Base-by-base conservation (phyloP, 2,888 invertebrate species). In the Cheiracanthium punctorium region DNA sequence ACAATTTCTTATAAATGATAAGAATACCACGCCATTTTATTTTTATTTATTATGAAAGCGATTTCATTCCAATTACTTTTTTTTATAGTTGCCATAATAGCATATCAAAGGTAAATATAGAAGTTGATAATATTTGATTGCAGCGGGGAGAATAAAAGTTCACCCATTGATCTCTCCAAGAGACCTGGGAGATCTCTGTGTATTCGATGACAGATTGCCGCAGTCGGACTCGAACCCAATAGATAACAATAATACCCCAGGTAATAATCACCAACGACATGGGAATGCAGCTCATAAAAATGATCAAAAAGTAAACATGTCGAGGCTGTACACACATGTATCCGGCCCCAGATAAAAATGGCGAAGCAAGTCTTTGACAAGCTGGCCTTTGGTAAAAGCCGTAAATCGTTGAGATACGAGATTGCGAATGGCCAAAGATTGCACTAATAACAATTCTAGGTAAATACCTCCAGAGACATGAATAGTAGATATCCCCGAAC, bases 191-290 rank as follows among this genome's bases (percentile, higher is more conserved):
- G 58, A 69, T 69, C 69, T 69, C 20, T 24, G 32, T 33, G 73
- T 67, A 52, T 77, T 52, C 69, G 79, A 79, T 79, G 84, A 84
- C 79, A 84, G 84, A 84, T 84, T 84, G 84, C 84, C 41, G 84
- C 79, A 84, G 79, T 84, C 69, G 84, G 67, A 69, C 81, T 69
- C 81, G 81, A 84, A 84, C 84, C 58, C 79, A 48, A 84, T 84
- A 84, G 84, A 84, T 84, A 84, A 84, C 84, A 84, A 84, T 84
- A 84, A 84, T 84, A 77, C 84, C 84, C 79, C 29, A 37, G n/a
- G 58, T 79, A 79, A 82, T 82, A 82, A 82, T 58, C 82, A 71
- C 65, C 73, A 48, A 29, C 79, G 73, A 73, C 77, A 58, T 48
- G 71, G 77, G 77, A 77, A 84, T 79, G 79, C 72, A 30, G 69